These are phyloP conservation scores for Hesperophylax magnus DNA, from an alignment of 1,140 invertebrate genomes.

Conservation along the genomic window DNA sequence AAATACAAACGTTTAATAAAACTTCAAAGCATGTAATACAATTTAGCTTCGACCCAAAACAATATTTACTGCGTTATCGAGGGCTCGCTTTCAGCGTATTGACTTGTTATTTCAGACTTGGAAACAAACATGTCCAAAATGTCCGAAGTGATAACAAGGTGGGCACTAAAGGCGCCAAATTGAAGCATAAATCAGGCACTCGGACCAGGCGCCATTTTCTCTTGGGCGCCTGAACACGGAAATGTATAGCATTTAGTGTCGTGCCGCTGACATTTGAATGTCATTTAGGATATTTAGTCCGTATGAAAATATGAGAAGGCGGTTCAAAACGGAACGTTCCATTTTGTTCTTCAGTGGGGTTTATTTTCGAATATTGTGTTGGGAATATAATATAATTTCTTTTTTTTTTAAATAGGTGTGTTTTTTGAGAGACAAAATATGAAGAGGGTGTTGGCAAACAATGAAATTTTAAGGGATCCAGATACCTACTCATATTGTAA, in stretches of 20 bases:
- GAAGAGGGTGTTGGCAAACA: no score
- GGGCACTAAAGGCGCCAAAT: not conserved
- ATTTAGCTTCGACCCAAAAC: not conserved
- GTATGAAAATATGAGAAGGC: no score
- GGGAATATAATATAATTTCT: no score
- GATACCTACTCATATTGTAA: no score
- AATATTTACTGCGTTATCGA: not conserved
- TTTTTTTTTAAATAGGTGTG: no score
- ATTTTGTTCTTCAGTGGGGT: no score
- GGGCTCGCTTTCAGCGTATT: not conserved
- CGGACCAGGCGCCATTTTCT: not conserved
- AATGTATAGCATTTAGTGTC: not conserved
- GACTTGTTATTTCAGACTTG: not conserved
- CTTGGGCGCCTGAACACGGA: not conserved
- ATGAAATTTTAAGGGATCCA: no score
- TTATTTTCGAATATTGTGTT: no score
- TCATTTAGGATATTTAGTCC: constrained; percentile 30
- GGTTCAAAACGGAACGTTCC: no score
- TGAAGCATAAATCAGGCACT: constrained; percentile 7
- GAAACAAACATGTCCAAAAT: not conserved
- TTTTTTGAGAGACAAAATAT: no score
- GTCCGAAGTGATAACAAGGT: constrained; percentile 1
- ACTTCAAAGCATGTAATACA: no score
- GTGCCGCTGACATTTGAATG: constrained; percentile 39
- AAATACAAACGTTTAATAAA: no score